phyloP scores from a whole-genome alignment of 1,140 invertebrate genomes.

The Papilio xuthus region DNA sequence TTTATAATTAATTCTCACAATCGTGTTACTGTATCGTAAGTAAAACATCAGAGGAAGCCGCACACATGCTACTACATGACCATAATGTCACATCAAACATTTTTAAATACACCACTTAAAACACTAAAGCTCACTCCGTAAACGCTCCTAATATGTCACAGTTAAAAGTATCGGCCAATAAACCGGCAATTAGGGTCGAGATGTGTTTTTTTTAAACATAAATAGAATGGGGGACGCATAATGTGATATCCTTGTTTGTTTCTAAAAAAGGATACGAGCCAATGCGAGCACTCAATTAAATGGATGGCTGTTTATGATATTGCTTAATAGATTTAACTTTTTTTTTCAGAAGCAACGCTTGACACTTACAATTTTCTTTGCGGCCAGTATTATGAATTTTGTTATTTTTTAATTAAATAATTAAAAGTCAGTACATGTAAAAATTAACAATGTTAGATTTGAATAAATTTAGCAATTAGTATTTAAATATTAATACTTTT shows the following conservation, averaged over 20 bases:
- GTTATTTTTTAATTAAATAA: background rate
- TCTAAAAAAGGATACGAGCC: slow-evolving; percentile 48
- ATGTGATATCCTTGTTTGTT: slow-evolving; percentile 64
- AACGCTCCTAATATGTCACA: slow-evolving; percentile 60
- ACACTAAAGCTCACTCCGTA: slow-evolving; percentile 48
- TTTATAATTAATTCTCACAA: background rate
- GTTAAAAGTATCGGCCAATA: slow-evolving; percentile 62
- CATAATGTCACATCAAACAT: slow-evolving; percentile 58
- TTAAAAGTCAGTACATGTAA: too few species aligned
- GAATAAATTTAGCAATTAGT: too few species aligned
- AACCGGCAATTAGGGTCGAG: slow-evolving; percentile 60
- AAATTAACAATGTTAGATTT: too few species aligned
- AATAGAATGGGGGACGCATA: slow-evolving; percentile 60
- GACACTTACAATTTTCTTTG: slow-evolving; percentile 14
- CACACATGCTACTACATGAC: slow-evolving; percentile 39
- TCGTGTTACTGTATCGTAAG: background rate
- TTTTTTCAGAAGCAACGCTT: slow-evolving; percentile 11
- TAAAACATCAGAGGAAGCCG: slow-evolving; percentile 36
- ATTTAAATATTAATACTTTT: background rate
- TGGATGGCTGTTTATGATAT: slow-evolving; percentile 50
- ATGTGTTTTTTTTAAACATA: slow-evolving; percentile 53
- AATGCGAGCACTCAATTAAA: slow-evolving; percentile 51
- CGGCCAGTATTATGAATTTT: background rate
- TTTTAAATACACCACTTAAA: slow-evolving; percentile 48
- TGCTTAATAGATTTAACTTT: slow-evolving; percentile 45